These are phyloP conservation scores for Carcharodon carcharias DNA, from an alignment of 2,797 vertebrate genomes.

Conservation along the genomic window DNA sequence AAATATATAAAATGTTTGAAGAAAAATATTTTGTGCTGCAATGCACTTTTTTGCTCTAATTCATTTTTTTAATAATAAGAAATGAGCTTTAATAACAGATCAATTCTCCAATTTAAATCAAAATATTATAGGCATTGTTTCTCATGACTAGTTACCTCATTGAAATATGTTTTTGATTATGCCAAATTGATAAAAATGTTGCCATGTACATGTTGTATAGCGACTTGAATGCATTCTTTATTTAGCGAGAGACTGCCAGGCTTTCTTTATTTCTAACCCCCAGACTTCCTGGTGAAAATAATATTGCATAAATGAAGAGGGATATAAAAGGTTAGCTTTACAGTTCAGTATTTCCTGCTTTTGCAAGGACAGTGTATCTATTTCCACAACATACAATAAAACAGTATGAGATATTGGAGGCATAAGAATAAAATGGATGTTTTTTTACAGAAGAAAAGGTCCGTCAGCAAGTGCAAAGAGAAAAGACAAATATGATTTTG, in stretches of 20 bases:
- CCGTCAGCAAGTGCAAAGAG: background rate
- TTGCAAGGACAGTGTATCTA: background rate
- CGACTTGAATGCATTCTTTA: background rate
- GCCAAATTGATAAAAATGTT: background rate
- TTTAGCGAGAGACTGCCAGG: background rate
- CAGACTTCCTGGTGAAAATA: background rate
- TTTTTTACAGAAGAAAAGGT: background rate
- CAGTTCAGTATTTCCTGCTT: background rate
- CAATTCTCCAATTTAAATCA: background rate
- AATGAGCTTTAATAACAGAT: background rate
- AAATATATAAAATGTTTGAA: background rate
- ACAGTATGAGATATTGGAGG: background rate
- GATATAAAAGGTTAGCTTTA: background rate
- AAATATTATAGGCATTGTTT: background rate
- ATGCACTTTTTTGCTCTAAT: background rate
- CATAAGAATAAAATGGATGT: background rate
- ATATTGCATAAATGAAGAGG: background rate
- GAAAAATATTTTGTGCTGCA: background rate
- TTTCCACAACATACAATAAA: background rate
- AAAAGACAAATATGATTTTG: background rate
- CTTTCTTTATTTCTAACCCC: background rate
- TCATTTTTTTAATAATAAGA: background rate
- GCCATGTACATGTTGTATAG: background rate
- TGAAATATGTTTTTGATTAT: background rate
- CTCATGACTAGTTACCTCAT: background rate